phyloP scores from a whole-genome alignment of 2,797 vertebrate genomes.

The Pseudomugil gertrudae region DNA sequence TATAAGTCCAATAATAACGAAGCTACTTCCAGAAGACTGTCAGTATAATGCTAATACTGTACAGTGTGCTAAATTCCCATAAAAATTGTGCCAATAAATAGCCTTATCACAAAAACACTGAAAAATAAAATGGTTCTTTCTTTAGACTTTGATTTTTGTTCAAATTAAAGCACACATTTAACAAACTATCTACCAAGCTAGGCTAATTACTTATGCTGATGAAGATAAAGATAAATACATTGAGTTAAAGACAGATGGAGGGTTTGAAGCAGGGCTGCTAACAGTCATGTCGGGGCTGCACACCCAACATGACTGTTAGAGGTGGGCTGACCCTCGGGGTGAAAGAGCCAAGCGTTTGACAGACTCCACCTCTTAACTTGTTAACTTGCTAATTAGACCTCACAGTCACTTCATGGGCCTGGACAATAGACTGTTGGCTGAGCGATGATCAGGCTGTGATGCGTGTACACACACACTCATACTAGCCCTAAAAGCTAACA shows the following conservation, averaged over 20 bases:
- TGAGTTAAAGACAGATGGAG: not conserved
- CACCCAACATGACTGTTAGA: slow-evolving; percentile 54
- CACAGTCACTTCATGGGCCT: slow-evolving; percentile 81
- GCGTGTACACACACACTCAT: slow-evolving; percentile 31
- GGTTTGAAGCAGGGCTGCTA: slow-evolving; percentile 6
- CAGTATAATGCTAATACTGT: not conserved
- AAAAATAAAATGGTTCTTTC: not conserved
- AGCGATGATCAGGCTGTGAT: slow-evolving; percentile 59
- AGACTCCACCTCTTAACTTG: slow-evolving; percentile 90
- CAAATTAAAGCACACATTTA: not conserved
- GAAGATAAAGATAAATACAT: no score
- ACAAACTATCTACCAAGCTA: not conserved
- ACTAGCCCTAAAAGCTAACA: slow-evolving; percentile 68
- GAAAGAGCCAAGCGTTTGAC: slow-evolving; percentile 87
- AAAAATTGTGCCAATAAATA: not conserved
- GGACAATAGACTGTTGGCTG: slow-evolving; percentile 80
- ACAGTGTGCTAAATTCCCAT: not conserved
- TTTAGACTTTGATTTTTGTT: not conserved
- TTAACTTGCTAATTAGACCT: slow-evolving; percentile 90
- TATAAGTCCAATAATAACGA: not conserved
- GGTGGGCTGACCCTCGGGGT: slow-evolving; percentile 81
- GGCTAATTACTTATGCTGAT: not conserved
- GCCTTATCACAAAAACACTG: no score
- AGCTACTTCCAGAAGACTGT: not conserved
- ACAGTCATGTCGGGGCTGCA: not conserved